Base-by-base conservation (phyloP, 2,888 invertebrate species). In the Lithosia quadra region DNA sequence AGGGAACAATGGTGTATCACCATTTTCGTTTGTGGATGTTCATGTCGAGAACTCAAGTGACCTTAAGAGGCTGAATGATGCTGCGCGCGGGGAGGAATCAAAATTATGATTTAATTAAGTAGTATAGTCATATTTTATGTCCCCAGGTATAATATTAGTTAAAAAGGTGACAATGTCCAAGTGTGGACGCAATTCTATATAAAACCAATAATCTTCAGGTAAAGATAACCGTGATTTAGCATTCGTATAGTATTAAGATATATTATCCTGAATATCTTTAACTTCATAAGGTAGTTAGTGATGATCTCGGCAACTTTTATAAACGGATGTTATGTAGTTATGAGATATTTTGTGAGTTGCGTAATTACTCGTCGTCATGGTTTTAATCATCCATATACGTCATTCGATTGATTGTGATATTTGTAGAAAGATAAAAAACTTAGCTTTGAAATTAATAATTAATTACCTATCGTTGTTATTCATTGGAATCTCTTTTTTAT, bases 11-110 rank as follows among this genome's bases (percentile, higher is more conserved):
- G 85, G 88, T 10, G 87, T 86, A 61, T 74, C 88, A 24, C 84
- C 91, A 13, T 92, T 94, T 75, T 90, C 91, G 2, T 94, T 94
- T 77, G 93, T 88, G 7, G 94, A 95, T 68, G 87, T 93, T 13
- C 94, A 94, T 68, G 77, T 78, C 24, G 93, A 92, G 53, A 85
- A 82, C 53, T 65, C 80, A 53, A 81, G 80, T 49, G 87, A 87
- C 24, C 71, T 73, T 53, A 76, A 87, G 73, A 90, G 82, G 69
- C 81, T 90, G 56, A 84, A 80, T 67, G 89, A 90, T 62, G 72
- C 80, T 56, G 72, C 80, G 15, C 82, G 76, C 53, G 84, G 80
- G 18, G 94, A 94, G 76, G 94, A 94, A 79, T 94, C 94, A 4
- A 93, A 92, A 82, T 86, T 95, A 80, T 94, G 85, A 82, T 66